phyloP scores from a whole-genome alignment of 2,888 invertebrate genomes.

The Agrochola circellaris region DNA sequence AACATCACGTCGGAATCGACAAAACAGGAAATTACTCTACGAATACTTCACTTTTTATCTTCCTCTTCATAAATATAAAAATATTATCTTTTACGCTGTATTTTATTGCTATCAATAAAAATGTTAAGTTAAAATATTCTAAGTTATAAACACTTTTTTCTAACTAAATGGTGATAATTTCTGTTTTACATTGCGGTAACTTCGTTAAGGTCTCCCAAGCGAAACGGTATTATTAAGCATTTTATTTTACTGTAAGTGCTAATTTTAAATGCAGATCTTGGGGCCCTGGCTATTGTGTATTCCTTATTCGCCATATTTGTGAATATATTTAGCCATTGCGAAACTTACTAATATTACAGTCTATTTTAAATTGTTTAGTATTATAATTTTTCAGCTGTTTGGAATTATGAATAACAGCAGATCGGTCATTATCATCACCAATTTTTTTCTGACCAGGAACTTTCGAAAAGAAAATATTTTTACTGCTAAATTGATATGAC shows the following conservation, averaged over 20 bases:
- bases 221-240: constrained; percentile 36
- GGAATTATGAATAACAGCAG: not conserved
- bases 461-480: not conserved
- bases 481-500: no score
- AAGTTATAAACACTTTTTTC: constrained; percentile 57
- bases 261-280: constrained; percentile 52
- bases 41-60: constrained; percentile 25
- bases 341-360: not conserved
- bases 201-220: constrained; percentile 27
- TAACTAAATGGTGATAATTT: constrained; percentile 57
- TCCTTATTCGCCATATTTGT: constrained; percentile 21
- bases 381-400: not conserved
- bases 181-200: constrained; percentile 40
- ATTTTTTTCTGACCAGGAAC: not conserved
- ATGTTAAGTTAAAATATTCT: constrained; percentile 51
- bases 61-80: constrained; percentile 9
- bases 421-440: not conserved
- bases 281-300: constrained; percentile 21
- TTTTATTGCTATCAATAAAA: constrained; percentile 60
- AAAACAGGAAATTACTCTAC: constrained; percentile 27
- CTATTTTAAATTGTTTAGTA: not conserved
- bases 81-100: constrained; percentile 24
- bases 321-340: not conserved
- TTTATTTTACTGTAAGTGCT: constrained; percentile 47
- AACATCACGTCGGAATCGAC: constrained; percentile 4